Evolutionary conservation across 2,888 invertebrate genomes (phyloP), one percentile per base, ranked within the genome.

Genomic region (Prostheceraeus crozeri): DNA sequence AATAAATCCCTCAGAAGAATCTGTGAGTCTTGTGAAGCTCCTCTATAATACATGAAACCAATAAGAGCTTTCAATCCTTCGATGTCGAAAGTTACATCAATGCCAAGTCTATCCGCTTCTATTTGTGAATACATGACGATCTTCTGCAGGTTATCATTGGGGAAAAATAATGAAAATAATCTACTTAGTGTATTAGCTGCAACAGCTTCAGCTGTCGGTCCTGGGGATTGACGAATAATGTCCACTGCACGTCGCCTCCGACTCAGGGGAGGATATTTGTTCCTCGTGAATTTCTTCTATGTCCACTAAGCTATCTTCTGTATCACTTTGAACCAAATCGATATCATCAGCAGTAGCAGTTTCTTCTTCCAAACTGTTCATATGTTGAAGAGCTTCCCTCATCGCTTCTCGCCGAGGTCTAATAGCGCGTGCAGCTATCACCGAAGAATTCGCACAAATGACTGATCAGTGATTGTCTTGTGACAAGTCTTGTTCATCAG

Each of bases 121-220:
- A 16, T 23, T 23, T n/a, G 40, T 6, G 40, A 40, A 23, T 40
- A 40, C 19, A 6, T 40, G 40, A 40, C 40, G 19, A 40, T 40
- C 23, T 16, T 40, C 40, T 40, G 40, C 23, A 40, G 40, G 19
- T 51, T n/a, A 40, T 40, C 40, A 40, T 33, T n/a, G 19, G n/a
- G 40, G 40, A 40, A 40, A 4, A 40, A 40, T 16, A 40, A 4
- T 16, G 40, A 40, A 14, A 4, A 40, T 21, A 40, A 6, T 21
- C 19, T n/a, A 14, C 14, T 16, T 21, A 40, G 14, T n/a, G 40
- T 16, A 14, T 14, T 40, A 16, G 40, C 40, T 40, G 16, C 19
- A 16, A 14, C 19, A 21, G 40, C 40, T 16, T 14, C 40, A 16
- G 40, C 40, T 21, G 40, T 40, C 19, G 40, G 40, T 40, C 40